Evolutionary conservation across 2,113 vertebrate genomes (phyloP), one percentile per base, ranked within the genome.

Genomic region (Nipponia nippon): DNA sequence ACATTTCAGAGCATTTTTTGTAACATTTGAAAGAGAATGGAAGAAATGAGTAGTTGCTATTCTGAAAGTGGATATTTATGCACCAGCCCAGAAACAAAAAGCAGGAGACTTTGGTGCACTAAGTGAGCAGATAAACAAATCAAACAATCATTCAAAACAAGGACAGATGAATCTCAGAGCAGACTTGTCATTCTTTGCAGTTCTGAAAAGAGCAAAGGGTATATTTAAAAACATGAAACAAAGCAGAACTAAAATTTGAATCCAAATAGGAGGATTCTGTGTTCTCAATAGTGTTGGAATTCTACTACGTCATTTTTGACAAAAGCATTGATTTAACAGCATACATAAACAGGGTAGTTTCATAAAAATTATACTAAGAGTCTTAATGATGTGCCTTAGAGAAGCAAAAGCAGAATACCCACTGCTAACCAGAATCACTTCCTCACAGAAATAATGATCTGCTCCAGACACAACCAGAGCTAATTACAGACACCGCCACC

Each of bases 131-230:
- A 59, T 94, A 49, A 40, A 88, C 58, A 91, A 58, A 90, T 76
- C 94, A 91, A 89, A 83, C 49, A 53, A 86, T 84, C 78, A 71
- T 42, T 29, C 80, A 59, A 66, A 92, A 87, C 26, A 58, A 63
- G 30, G 84, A 94, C 76, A 93, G 89, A 55, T 40, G 91, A 84
- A 78, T 95, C 92, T 91, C 73, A 80, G 84, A 93, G 52, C 22
- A 79, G 62, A 52, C 55, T 50, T 94, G 46, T 53, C 81, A 83
- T 81, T 91, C 61, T 47, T 73, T 83, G 88, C 42, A 79, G 76
- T 89, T 92, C 58, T 90, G 59, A 95, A 88, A 93, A 95, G 75
- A 93, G 47, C 25, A 91, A 84, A 77, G 61, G 83, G 46, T 32
- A 20, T 40, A 79, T 96, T 89, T 86, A 61, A 94, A 93, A 59